phyloP scores from a whole-genome alignment of 2,797 vertebrate species.

The Scarus forsteni region DNA sequence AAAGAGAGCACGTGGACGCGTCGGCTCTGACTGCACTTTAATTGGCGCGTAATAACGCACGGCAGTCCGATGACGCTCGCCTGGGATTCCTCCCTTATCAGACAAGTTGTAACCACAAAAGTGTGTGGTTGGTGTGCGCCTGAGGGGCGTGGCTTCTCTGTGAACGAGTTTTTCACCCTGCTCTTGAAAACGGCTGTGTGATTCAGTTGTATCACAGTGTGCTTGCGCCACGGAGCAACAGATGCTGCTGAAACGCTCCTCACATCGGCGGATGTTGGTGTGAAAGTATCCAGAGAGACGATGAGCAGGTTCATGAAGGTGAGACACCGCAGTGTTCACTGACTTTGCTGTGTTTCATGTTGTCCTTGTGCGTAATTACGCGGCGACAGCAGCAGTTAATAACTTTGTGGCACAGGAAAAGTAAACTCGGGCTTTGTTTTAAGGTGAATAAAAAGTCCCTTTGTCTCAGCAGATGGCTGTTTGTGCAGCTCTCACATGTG shows the following conservation, averaged over 20 bases:
- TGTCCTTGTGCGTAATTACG: background rate
- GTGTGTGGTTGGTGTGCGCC: slow-evolving; percentile 3
- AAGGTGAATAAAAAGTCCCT: background rate
- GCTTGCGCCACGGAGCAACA: slow-evolving; percentile 3
- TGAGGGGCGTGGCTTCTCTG: slow-evolving; percentile 73
- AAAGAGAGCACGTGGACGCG: slow-evolving; percentile 19
- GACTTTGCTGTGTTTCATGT: background rate
- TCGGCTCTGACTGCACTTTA: slow-evolving; percentile 2
- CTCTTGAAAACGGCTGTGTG: slow-evolving; percentile 55
- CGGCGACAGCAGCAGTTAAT: background rate
- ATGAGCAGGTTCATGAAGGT: slow-evolving; percentile 55
- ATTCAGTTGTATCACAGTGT: slow-evolving; percentile 39
- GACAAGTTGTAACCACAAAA: background rate
- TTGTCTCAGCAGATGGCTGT: slow-evolving; percentile 70
- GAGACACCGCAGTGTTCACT: slow-evolving; percentile 6
- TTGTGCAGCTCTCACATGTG: slow-evolving; percentile 59
- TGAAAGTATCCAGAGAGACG: slow-evolving; percentile 40
- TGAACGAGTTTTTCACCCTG: slow-evolving; percentile 7
- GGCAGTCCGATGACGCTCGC: background rate
- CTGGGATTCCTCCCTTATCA: slow-evolving; percentile 5
- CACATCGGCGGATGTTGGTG: slow-evolving; percentile 7
- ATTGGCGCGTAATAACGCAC: slow-evolving; percentile 67
- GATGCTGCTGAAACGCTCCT: slow-evolving; percentile 16
- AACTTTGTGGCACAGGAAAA: slow-evolving; percentile 15
- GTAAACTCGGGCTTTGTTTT: background rate